Percentiles rank a stretch among this genome's conserved stretches.
Conservation (phyloP, 2,113 vertebrate species). For the Tenrec ecaudatus region DNA sequence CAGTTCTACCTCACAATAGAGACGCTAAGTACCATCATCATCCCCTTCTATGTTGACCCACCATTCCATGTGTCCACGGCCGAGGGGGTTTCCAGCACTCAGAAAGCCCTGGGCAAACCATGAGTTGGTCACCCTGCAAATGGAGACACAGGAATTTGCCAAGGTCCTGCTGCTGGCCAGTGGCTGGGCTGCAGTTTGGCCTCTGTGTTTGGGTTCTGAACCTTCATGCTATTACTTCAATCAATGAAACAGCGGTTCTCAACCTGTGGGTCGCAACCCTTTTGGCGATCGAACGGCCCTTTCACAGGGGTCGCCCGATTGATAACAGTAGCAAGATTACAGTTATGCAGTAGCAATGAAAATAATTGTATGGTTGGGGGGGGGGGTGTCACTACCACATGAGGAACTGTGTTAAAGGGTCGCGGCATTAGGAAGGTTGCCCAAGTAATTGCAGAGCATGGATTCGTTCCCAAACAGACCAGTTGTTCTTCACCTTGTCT, state of each 20-base stretch:
- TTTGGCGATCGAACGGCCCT: no score
- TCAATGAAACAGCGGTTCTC: no score
- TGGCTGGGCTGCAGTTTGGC: neutral
- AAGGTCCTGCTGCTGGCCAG: neutral
- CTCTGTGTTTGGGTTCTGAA: neutral
- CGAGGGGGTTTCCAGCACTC: neutral
- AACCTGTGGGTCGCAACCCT: no score
- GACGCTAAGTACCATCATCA: neutral
- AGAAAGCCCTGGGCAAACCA: neutral
- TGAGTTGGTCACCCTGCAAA: neutral
- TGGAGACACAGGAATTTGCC: neutral
- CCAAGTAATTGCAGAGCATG: neutral
- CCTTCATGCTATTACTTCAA: neutral
- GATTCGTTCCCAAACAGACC: slow-evolving; percentile 56
- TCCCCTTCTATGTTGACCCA: neutral
- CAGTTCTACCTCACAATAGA: no score
- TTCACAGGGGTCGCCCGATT: no score
- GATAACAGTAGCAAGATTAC: no score
- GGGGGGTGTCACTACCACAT: no score
- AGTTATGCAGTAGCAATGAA: no score
- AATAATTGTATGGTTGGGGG: no score
- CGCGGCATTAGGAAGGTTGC: neutral
- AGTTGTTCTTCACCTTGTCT: slow-evolving; percentile 15
- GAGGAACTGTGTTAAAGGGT: no score
- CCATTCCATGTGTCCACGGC: neutral